Evolutionary conservation across 2,888 invertebrate species (phyloP).

Genomic region (Poecilobothrus nobilitatus): DNA sequence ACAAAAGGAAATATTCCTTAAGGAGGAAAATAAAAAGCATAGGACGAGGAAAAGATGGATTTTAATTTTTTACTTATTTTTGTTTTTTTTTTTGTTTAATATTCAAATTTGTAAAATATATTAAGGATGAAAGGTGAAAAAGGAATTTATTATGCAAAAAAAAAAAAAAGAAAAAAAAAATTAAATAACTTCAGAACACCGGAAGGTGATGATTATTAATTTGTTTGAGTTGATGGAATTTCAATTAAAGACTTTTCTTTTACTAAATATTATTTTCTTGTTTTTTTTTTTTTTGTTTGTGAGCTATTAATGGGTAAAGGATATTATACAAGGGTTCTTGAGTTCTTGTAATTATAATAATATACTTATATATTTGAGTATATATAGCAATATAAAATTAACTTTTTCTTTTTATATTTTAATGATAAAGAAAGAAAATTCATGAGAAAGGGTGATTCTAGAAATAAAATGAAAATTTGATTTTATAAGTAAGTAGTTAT

Average conservation of each 20-base stretch:
- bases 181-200: background rate
- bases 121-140: background rate
- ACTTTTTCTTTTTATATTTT: too few species aligned
- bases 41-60: too few species aligned
- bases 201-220: constrained; percentile 6
- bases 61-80: background rate
- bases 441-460: too few species aligned
- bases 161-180: too few species aligned
- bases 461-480: too few species aligned
- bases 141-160: background rate
- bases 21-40: background rate
- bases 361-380: background rate
- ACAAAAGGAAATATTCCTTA: background rate
- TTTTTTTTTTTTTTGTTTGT: background rate
- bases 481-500: too few species aligned
- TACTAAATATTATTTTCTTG: background rate
- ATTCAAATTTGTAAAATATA: constrained; percentile 6
- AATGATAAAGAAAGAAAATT: too few species aligned
- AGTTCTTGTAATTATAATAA: background rate
- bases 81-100: background rate
- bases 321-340: background rate
- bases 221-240: constrained; percentile 6
- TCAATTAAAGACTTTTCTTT: constrained; percentile 2
- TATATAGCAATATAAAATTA: too few species aligned
- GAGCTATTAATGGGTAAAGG: background rate